These are phyloP conservation scores for Branchipolynoe longqiensis DNA, from an alignment of 2,888 invertebrate genomes.

Conservation along the genomic window DNA sequence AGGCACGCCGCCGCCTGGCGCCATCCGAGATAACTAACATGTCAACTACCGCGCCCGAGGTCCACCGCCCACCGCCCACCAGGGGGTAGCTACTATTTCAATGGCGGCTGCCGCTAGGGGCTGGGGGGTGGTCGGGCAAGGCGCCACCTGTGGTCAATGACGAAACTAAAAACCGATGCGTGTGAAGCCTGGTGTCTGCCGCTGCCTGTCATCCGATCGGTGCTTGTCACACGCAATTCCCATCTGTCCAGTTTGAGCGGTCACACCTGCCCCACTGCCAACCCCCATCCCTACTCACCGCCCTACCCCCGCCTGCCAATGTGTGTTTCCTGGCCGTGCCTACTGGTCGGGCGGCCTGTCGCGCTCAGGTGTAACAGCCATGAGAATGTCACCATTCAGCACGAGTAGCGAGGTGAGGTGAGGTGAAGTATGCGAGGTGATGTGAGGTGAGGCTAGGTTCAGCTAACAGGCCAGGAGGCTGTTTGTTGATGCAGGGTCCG, in stretches of 20 bases:
- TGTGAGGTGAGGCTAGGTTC: no score
- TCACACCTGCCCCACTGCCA: no score
- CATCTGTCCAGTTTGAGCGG: not conserved
- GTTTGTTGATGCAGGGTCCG: no score
- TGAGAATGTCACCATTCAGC: no score
- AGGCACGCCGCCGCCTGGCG: constrained; percentile 21
- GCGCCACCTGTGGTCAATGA: constrained; percentile 45
- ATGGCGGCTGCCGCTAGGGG: not conserved
- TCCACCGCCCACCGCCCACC: constrained; percentile 28
- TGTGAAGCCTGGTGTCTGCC: constrained; percentile 33
- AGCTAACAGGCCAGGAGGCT: no score
- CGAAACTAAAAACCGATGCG: not conserved
- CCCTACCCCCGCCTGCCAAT: no score
- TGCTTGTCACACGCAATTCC: not conserved
- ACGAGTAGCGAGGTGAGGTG: no score
- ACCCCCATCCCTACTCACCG: no score
- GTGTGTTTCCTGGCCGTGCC: not conserved
- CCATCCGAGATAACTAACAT: constrained; percentile 31
- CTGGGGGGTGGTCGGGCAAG: no score
- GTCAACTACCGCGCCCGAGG: constrained; percentile 26
- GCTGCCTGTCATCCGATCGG: not conserved
- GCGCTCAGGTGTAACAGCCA: no score
- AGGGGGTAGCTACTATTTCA: constrained; percentile 18
- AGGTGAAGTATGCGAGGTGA: no score
- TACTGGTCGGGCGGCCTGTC: not conserved